These are phyloP conservation scores for Rotaria socialis DNA, from an alignment of 2,888 invertebrate genomes.

Conservation along the genomic window DNA sequence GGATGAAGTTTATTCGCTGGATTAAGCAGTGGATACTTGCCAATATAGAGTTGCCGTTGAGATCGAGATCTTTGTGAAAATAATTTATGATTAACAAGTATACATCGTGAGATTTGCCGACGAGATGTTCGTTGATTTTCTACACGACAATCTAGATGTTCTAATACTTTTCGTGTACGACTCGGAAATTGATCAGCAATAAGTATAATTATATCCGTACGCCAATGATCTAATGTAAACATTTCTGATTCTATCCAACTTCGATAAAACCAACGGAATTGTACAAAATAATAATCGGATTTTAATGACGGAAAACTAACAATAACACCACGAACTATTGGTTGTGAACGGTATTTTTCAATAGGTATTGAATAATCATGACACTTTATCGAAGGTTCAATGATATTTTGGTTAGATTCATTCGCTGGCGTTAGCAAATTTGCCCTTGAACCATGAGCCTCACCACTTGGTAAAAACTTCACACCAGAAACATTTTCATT, in stretches of 20 bases:
- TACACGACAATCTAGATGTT: neutral
- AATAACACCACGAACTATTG: neutral
- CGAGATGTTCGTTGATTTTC: neutral
- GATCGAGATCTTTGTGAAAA: neutral
- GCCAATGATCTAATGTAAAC: slow-evolving; percentile 3
- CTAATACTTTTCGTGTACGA: neutral
- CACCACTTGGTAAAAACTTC: too few species aligned
- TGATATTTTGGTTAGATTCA: too few species aligned
- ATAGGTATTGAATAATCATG: neutral
- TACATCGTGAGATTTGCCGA: slow-evolving; percentile 21
- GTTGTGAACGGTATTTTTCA: neutral
- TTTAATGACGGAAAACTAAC: neutral
- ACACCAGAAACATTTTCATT: too few species aligned
- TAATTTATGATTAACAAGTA: neutral
- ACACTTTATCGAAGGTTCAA: neutral
- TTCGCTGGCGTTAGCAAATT: too few species aligned
- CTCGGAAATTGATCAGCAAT: neutral
- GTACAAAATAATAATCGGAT: neutral
- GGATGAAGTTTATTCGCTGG: neutral
- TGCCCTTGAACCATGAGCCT: too few species aligned
- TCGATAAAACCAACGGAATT: neutral
- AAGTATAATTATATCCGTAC: neutral
- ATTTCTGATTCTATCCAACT: slow-evolving; percentile 21
- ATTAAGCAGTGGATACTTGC: neutral
- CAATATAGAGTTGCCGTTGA: neutral